Evolutionary conservation across 2,888 invertebrate genomes (phyloP), one percentile per base, ranked within the genome.

Genomic region (Cloeon dipterum): DNA sequence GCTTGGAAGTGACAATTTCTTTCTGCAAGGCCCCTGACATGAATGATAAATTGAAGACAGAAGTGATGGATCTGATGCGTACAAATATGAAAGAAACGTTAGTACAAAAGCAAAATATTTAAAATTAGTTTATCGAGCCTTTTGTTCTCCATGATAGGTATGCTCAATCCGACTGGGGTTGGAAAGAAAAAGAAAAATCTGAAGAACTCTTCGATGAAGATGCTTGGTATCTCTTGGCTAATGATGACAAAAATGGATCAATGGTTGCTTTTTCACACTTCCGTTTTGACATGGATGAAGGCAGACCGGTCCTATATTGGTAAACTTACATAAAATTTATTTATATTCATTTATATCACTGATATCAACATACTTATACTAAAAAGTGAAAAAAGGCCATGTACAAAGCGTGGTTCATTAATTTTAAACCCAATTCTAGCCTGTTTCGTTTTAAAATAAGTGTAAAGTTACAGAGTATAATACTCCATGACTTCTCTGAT

Each of bases 251-350:
- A 21, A 49, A 55, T 17, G 56, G 56, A 5, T 52, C 55, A 37
- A 65, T 68, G 1, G 57, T 79, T 37, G 85, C 73, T 2, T 81
- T 79, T 55, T 70, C 73, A 37, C 82, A 85, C 57, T 83, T 82
- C 54, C 61, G 83, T 51, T 83, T 83, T 58, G 83, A 82, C 52
- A 62, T 82, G 58, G 83, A 85, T 51, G 70, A 69, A 52, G 77
- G 73, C 13, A 61, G 68, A 35, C 72, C 74, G 49, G 81, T 82
- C 5, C 53, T 83, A 5, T 83, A 82, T 54, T 78, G 79, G 78
- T 78, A 54, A 58, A 58, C 51, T 25, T 39, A 61, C 56, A 42
- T 49, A 60, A 36, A 50, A 50, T 25, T 23, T 20, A 8, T 13
- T n/a, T 32, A 4, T 11, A 18, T 39, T 14, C n/a, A 32, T 16